Evolutionary conservation across 2,797 vertebrate species (phyloP), one percentile per base, ranked within the genome.

Genomic region (Heterohyrax brucei): DNA sequence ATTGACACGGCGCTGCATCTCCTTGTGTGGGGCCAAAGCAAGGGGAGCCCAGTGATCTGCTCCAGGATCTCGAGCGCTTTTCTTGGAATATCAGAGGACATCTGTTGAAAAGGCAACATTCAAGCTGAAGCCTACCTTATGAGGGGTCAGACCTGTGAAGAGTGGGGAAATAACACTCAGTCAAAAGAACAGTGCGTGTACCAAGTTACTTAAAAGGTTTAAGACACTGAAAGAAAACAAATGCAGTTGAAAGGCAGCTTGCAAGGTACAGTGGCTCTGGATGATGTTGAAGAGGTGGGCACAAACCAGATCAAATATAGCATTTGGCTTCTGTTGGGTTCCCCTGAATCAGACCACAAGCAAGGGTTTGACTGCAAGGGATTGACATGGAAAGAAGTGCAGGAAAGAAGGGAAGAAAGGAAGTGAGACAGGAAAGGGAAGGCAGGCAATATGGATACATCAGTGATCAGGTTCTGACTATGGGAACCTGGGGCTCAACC

Each of bases 331-430:
- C 22, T 48, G 9, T 46, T 92, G 72, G 26, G 39, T 87, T 80
- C 44, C 33, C 59, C 61, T 46, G 24, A 89, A 87, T 68, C 89
- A 89, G 39, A 70, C 12, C 68, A 81, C 39, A 21, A 46, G 14
- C 78, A 88, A 68, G 1, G 9, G 72, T 93, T 68, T 76, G 56
- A 81, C 68, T 14, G 5, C 7, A 80, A 96, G 80, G 59, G 5
- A 33, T 79, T 88, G 77, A 21, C 68, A n/a, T 76, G 84, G 50
- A 24, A 89, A 44, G 50, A 77, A 92, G 28, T 81, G 64, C 7
- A 44, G 46, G 21, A 80, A 87, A 44, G 66, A 33, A 89, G 33
- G 66, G 46, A 14, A 78, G 30, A 46, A 56, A 33, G 7, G 19
- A 87, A 39, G 4, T 82, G 53, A 95, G 28, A 39, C n/a, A 24